Conservation (phyloP, 2,888 invertebrate genomes). For the Coelopa pilipes region DNA sequence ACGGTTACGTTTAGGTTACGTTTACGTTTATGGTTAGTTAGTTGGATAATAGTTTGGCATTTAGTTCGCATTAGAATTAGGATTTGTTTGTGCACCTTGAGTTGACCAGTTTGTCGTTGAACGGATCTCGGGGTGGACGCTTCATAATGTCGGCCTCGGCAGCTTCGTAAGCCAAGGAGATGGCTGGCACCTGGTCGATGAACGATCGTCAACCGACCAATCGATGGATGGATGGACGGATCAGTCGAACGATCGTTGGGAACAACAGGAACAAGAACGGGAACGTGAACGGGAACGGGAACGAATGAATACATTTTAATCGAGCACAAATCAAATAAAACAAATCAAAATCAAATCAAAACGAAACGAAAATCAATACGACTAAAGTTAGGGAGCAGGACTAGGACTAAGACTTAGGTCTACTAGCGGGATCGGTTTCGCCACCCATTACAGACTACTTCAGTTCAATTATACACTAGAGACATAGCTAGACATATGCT, state of each 20-base stretch:
- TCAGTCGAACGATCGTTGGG: too few relatives aligned
- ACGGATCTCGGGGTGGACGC: conserved; percentile 83
- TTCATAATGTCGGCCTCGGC: conserved; percentile 91
- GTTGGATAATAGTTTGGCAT: neutral
- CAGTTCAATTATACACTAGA: too few relatives aligned
- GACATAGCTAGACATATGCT: too few relatives aligned
- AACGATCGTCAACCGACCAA: conserved; percentile 1
- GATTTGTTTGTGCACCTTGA: conserved; percentile 64
- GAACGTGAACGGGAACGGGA: neutral
- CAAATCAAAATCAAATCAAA: neutral
- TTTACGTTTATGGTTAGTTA: neutral
- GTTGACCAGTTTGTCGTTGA: conserved; percentile 87
- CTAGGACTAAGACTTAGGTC: too few relatives aligned
- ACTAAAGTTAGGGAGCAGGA: neutral
- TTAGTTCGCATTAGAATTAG: conserved; percentile 19
- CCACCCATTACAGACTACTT: too few relatives aligned
- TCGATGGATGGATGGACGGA: too few relatives aligned
- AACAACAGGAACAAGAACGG: too few relatives aligned
- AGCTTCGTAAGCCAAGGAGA: conserved; percentile 87
- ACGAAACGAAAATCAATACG: neutral
- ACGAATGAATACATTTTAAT: conserved; percentile 29
- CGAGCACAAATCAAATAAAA: conserved; percentile 7
- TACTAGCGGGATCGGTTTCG: too few relatives aligned
- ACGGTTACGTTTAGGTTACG: neutral
- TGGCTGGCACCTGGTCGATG: conserved; percentile 75